Conservation (phyloP, 2,888 invertebrate genomes). For the Exephanes ischioxanthus region DNA sequence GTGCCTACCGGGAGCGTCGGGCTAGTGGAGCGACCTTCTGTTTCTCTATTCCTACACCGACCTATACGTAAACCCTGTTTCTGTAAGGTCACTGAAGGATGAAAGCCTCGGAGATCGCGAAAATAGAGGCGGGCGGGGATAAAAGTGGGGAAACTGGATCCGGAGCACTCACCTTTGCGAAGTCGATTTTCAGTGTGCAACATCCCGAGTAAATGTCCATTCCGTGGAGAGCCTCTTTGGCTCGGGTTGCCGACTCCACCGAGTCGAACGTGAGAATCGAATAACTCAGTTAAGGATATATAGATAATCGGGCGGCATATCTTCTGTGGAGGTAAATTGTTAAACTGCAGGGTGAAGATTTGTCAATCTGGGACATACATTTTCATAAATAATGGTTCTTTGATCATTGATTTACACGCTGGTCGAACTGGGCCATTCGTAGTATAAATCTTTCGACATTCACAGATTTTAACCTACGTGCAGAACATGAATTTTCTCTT, state of each 20-base stretch:
- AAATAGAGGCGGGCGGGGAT: neutral
- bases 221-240: conserved; percentile 97
- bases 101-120: conserved; percentile 32
- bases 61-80: conserved; percentile 8
- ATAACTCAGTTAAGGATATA: conserved; percentile 80
- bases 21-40: conserved; percentile 32
- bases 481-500: no score
- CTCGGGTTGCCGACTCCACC: conserved; percentile 96
- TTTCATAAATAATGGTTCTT: no score
- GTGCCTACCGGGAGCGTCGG: conserved; percentile 27
- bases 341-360: neutral
- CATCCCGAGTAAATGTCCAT: conserved; percentile 99
- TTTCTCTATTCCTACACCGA: conserved; percentile 8
- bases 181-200: conserved; percentile 99
- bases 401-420: no score
- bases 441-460: no score
- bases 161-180: conserved; percentile 94
- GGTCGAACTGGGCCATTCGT: no score
- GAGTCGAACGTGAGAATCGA: conserved; percentile 95
- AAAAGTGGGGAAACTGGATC: neutral
- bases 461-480: no score
- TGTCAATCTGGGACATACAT: neutral
- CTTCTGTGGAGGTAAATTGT: neutral
- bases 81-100: conserved; percentile 26
- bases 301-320: conserved; percentile 25